phyloP scores from a whole-genome alignment of 2,797 vertebrate species.

The Pangasius krempfi region DNA sequence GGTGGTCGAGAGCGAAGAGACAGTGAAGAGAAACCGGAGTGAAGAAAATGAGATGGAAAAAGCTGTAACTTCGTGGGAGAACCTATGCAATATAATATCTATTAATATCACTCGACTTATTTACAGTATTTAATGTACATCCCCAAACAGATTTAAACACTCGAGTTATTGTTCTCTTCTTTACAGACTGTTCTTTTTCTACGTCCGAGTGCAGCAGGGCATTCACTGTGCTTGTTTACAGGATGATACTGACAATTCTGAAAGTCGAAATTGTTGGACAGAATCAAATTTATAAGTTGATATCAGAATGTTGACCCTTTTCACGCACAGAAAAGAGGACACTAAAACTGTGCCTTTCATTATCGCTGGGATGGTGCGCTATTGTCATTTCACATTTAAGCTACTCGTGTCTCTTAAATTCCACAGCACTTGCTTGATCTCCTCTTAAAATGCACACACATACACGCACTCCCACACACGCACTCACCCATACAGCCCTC shows the following conservation, averaged over 20 bases:
- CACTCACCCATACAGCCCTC: constrained; percentile 90
- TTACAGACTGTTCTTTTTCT: neutral
- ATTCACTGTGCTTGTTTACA: neutral
- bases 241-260: no score
- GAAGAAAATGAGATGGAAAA: constrained; percentile 4
- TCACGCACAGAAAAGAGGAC: neutral
- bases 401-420: neutral
- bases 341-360: neutral
- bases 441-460: neutral
- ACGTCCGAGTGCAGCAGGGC: neutral
- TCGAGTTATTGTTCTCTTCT: neutral
- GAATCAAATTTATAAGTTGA: neutral
- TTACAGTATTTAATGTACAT: constrained; percentile 8
- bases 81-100: constrained; percentile 11
- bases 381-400: neutral
- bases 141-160: neutral
- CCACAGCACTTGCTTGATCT: neutral
- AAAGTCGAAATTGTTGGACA: neutral
- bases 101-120: neutral
- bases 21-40: neutral
- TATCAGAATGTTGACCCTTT: neutral
- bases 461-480: neutral
- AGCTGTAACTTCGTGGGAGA: neutral
- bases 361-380: neutral
- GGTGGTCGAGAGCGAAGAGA: constrained; percentile 5